Percentiles rank a stretch among this genome's conserved stretches.
These are phyloP conservation scores for Galagoides demidoff DNA, from an alignment of 2,797 vertebrate genomes.

Conservation along the genomic window DNA sequence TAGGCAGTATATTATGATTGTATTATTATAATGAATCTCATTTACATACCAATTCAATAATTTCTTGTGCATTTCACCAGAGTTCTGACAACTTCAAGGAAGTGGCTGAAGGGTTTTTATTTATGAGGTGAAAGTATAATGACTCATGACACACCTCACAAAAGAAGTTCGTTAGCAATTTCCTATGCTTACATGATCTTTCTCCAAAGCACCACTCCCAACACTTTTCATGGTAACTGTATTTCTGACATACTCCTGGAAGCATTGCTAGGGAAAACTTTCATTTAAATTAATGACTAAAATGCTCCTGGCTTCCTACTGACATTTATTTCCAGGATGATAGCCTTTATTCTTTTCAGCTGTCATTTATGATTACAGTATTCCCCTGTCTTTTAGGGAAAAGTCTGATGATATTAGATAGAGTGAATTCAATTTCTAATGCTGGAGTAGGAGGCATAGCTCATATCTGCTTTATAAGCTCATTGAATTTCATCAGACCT, in stretches of 20 bases:
- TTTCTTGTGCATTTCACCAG: constrained; percentile 6
- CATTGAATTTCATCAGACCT: constrained; percentile 19
- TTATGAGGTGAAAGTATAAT: not conserved
- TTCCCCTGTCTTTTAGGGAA: constrained; percentile 4
- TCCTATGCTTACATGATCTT: not conserved
- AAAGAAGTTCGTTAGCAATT: constrained; percentile 5
- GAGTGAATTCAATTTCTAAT: constrained; percentile 61
- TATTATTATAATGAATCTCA: not conserved
- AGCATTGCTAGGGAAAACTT: not conserved
- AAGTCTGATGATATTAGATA: constrained; percentile 45
- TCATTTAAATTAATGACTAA: constrained; percentile 45
- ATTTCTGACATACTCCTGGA: constrained; percentile 9
- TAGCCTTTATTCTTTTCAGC: constrained; percentile 44
- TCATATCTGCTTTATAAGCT: constrained; percentile 6
- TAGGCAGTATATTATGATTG: not conserved
- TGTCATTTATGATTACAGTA: constrained; percentile 46
- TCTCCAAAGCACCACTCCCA: not conserved
- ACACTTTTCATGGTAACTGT: not conserved
- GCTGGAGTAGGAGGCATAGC: not conserved
- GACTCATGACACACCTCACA: not conserved
- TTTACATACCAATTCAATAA: not conserved
- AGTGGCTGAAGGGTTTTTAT: not conserved
- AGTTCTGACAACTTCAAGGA: not conserved
- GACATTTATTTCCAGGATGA: constrained; percentile 47
- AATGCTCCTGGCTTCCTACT: not conserved